Evolutionary conservation across 2,888 invertebrate genomes (phyloP), one percentile per base, ranked within the genome.

Genomic region (Entomobrya multifasciata): DNA sequence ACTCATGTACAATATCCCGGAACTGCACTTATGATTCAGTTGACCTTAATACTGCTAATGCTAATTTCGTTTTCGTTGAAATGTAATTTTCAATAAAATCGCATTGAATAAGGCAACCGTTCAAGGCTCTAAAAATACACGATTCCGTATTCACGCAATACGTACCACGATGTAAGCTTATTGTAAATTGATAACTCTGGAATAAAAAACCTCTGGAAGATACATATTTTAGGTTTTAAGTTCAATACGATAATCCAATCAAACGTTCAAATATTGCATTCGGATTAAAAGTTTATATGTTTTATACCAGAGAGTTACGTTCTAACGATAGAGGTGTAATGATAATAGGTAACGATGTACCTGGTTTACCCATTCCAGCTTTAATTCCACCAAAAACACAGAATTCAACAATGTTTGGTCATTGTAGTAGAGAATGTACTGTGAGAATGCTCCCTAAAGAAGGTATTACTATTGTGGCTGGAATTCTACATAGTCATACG

Each of bases 231-330:
- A 6, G 52, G 1, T 8, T 86, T 3, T 74, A 86, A 70, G 57
- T 55, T n/a, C 86, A 86, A 25, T 81, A 65, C 15, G 79, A 81
- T 22, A 86, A 86, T 22, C 80, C 80, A 10, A 76, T 52, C 2
- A 22, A 8, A 17, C 4, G n/a, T 4, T 20, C 8, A 36, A 65
- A 62, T 49, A 13, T 74, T 11, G 44, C 65, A 17, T 47, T 36
- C n/a, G 41, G n/a, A n/a, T n/a, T n/a, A n/a, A n/a, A n/a, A n/a
- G 47, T 86, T 6, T 62, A 78, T 17, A 1, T 86, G 0, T 81
- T 36, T 57, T 65, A 86, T 57, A 81, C 86, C 11, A 36, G 41
- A 8, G 6, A 25, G 6, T 30, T 36, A 10, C 25, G 82, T 27
- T 44, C 47, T 20, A 74, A 74, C 15, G 74, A 83, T 0, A 17